These are phyloP conservation scores for Polydrusus tereticollis DNA, from an alignment of 2,888 invertebrate genomes.

Conservation along the genomic window DNA sequence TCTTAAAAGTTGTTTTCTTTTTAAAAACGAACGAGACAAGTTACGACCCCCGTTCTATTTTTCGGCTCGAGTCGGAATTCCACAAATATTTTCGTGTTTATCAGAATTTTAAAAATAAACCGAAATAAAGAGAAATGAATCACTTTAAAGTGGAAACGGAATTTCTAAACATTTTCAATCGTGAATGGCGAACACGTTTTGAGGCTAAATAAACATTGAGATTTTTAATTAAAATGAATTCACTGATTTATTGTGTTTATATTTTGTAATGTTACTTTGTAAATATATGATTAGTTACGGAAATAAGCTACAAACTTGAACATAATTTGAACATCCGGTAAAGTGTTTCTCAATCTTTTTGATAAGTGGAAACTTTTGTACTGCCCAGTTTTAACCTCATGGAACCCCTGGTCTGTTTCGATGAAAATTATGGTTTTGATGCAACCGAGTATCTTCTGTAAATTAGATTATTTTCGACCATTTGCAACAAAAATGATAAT, in stretches of 20 bases:
- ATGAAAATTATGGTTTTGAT: too few species aligned
- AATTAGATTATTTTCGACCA: too few species aligned
- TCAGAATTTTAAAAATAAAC: conserved; percentile 30
- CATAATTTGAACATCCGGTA: too few species aligned
- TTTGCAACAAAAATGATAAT: too few species aligned
- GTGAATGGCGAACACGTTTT: conserved; percentile 20
- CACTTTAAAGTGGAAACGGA: conserved; percentile 23
- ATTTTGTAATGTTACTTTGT: neutral
- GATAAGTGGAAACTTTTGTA: too few species aligned
- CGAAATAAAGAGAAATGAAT: conserved; percentile 31
- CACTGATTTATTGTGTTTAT: conserved; percentile 7
- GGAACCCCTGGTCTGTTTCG: too few species aligned
- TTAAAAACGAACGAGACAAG: neutral
- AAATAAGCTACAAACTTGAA: too few species aligned
- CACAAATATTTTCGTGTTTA: conserved; percentile 36
- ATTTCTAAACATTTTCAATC: conserved; percentile 24
- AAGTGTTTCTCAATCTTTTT: too few species aligned
- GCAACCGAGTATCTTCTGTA: too few species aligned
- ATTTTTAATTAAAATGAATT: conserved; percentile 2
- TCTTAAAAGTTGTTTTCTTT: conserved; percentile 9
- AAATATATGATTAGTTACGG: neutral
- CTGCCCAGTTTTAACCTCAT: too few species aligned
- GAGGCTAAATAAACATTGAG: conserved; percentile 12
- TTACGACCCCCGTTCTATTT: conserved; percentile 27
- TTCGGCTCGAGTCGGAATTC: conserved; percentile 23